A percentile compares a stretch with the other conserved stretches of the same genome.
These are phyloP conservation scores for Polypterus senegalus DNA, from an alignment of 2,113 vertebrate genomes.

Conservation along the genomic window DNA sequence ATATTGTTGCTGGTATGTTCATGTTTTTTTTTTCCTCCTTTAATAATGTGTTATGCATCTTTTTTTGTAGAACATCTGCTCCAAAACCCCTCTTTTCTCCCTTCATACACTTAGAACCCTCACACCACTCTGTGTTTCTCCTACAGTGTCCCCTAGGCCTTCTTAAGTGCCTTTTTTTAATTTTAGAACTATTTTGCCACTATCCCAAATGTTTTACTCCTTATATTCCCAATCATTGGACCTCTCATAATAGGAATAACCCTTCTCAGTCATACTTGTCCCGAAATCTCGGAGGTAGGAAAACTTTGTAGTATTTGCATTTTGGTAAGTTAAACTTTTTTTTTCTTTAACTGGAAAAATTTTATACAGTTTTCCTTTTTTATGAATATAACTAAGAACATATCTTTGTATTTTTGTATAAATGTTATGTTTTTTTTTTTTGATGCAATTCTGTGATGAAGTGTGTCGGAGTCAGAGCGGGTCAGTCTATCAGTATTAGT, in stretches of 20 bases:
- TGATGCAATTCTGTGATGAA: slow-evolving; percentile 34
- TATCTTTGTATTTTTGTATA: slow-evolving; percentile 48
- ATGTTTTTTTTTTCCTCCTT: too few relatives aligned
- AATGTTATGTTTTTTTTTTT: slow-evolving; percentile 45
- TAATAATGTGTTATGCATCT: too few relatives aligned
- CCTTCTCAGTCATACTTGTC: not conserved
- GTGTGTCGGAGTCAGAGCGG: slow-evolving; percentile 28
- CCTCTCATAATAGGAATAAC: too few relatives aligned
- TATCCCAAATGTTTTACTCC: too few relatives aligned
- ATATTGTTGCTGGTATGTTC: too few relatives aligned
- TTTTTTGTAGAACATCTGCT: too few relatives aligned
- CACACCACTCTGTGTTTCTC: too few relatives aligned
- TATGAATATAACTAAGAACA: slow-evolving; percentile 14
- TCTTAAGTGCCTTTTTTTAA: slow-evolving; percentile 9
- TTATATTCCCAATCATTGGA: too few relatives aligned
- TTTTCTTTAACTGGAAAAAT: slow-evolving; percentile 58
- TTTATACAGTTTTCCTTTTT: slow-evolving; percentile 35
- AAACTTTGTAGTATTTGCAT: slow-evolving; percentile 33
- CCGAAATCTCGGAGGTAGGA: slow-evolving; percentile 10
- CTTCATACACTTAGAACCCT: too few relatives aligned
- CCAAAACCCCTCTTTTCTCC: too few relatives aligned
- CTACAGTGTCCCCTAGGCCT: not conserved
- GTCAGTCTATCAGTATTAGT: slow-evolving; percentile 35
- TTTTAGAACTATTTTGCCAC: too few relatives aligned
- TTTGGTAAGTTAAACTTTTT: slow-evolving; percentile 53